Conservation (phyloP, 2,113 vertebrate genomes). For the Sturnira hondurensis region DNA sequence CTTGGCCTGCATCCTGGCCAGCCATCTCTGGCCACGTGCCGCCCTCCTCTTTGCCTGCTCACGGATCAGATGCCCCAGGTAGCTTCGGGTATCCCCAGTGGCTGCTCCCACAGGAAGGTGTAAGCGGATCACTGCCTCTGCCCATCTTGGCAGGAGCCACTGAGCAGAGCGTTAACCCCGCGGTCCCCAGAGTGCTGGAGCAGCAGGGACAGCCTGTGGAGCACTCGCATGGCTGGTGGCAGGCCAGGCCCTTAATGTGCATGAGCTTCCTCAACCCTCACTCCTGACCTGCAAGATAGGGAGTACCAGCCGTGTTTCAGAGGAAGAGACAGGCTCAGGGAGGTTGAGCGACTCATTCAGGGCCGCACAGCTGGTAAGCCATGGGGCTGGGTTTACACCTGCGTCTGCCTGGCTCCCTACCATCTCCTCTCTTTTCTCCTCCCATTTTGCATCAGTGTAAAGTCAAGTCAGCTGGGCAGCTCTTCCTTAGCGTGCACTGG, state of each 20-base stretch:
- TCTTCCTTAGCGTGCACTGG: rapidly evolving
- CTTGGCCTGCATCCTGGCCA: neutral
- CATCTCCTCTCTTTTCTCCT: neutral
- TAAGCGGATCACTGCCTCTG: slow-evolving; percentile 43
- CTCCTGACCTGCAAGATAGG: neutral
- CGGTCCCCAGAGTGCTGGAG: neutral
- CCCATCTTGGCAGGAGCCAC: slow-evolving; percentile 23
- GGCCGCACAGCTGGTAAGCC: neutral
- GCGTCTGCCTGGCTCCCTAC: neutral
- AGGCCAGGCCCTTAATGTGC: neutral
- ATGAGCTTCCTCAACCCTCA: neutral
- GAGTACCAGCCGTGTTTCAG: neutral
- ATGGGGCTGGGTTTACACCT: neutral
- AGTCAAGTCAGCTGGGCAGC: neutral
- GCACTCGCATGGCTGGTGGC: neutral
- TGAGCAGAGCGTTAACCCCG: slow-evolving; percentile 1
- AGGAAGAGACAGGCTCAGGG: neutral
- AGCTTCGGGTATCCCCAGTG: slow-evolving; percentile 54
- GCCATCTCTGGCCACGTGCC: slow-evolving; percentile 58
- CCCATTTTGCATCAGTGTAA: neutral
- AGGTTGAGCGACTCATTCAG: neutral
- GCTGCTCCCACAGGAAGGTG: slow-evolving; percentile 65
- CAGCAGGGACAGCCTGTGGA: neutral
- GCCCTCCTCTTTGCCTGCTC: slow-evolving; percentile 32
- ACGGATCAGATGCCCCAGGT: slow-evolving; percentile 57